Base-by-base conservation (phyloP, 2,888 invertebrate species). In the Monopis laevigella region DNA sequence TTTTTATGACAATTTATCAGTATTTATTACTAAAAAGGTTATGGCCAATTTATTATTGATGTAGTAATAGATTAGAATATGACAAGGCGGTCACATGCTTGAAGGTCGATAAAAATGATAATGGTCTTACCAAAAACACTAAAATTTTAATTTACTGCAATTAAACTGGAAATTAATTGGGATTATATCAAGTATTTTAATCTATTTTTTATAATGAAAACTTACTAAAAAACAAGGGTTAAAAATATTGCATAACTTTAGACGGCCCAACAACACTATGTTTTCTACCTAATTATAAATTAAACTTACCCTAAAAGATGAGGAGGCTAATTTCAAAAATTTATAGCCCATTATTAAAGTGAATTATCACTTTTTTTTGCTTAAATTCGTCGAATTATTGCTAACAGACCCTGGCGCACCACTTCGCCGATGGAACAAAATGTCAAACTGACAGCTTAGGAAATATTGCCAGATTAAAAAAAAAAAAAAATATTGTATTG, bases 311-410 rank as follows among this genome's bases (percentile, higher is more conserved):
- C 62, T 65, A 49, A 64, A 54, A 18, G 77, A 60, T 39, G 73
- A 52, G 44, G 75, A 73, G 43, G 77, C 74, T 48, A 77, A 56
- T 59, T 64, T 73, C 45, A 78, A 50, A 56, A 77, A 66, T 62
- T 65, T 77, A 48, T 68, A 75, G 34, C 78, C 74, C 80, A 80
- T 78, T 52, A 50, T 57, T 55, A 47, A 39, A 50, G 44, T 46
- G 7, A 36, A 21, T 16, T 21, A 21, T 21, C 19, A 11, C 26
- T 45, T 34, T 29, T 28, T 14, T 45, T 46, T 50, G 48, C 28
- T 43, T 32, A 30, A 29, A 17, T 45, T 46, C 49, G 48, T 52
- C 49, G 45, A 44, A 46, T 47, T 36, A 47, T 47, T 47, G 28
- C 16, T 39, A 53, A 48, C 53, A 51, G 58, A 52, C 65, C 67